Base-by-base conservation (phyloP, 2,113 vertebrate genomes). In the Caretta caretta region DNA sequence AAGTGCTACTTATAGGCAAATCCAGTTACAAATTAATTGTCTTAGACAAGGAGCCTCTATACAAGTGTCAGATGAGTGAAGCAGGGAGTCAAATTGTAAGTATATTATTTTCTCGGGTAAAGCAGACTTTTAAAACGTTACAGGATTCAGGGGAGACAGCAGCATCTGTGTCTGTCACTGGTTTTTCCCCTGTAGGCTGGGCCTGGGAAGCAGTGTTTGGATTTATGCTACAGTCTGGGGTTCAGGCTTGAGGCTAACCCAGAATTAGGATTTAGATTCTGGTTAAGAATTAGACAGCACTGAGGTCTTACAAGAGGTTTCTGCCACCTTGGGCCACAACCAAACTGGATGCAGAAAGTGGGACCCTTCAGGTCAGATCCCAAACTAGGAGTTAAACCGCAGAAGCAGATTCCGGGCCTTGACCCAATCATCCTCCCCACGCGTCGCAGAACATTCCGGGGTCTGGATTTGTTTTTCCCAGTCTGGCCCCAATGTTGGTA, bases 71-170 rank as follows among this genome's bases (percentile, higher is more conserved):
- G 86, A 80, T 92, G 84, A 42, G 81, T 51, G 86, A 89, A 54
- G 80, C 46, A 0, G 0, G 27, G 46, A 17, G 8, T 84, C 20
- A 57, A 1, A 0, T 89, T 24, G 59, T 38, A 6, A 29, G 10
- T 11, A 12, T 46, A n/a, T 91, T 86, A 42, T 59, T 72, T 69
- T 87, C 53, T 72, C 25, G 20, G 4, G 38, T 31, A 35, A 8
- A 42, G 87, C n/a, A 86, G 31, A 1, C 42, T 48, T 35, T 93
- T 24, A 54, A 38, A 87, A 69, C 83, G 1, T 48, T 38, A 2
- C n/a, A 38, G 35, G 65, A 38, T n/a, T 72, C n/a, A 72, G 35
- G 16, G 65, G 17, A 72, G 7, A 78, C 38, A 78, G 42, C 75
- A 48, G 24, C 75, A 48, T 46, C 75, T 16, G 10, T 42, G 38